Conservation (phyloP, 2,888 invertebrate species). For the Folsomia manolachei region DNA sequence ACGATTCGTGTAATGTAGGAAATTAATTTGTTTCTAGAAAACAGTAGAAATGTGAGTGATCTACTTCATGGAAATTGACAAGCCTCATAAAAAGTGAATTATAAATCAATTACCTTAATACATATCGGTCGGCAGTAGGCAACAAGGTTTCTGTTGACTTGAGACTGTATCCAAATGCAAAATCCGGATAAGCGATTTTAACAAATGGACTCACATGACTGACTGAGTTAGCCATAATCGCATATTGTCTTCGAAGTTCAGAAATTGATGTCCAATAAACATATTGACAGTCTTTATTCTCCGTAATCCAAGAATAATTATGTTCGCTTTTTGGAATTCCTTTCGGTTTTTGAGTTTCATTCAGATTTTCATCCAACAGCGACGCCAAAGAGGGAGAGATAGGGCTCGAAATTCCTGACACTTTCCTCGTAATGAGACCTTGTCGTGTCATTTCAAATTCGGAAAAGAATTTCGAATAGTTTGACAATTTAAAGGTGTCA, state of each 20-base stretch:
- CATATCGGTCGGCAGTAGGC: conserved; percentile 27
- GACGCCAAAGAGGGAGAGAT: not conserved
- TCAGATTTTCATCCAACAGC: conserved; percentile 1
- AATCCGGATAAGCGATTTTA: conserved; percentile 73
- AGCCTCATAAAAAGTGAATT: not conserved
- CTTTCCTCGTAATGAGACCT: not conserved
- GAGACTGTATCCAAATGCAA: conserved; percentile 55
- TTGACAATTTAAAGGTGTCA: not conserved
- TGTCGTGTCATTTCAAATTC: not conserved
- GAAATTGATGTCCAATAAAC: conserved; percentile 24
- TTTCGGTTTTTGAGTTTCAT: not conserved
- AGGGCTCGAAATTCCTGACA: not conserved
- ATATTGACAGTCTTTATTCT: conserved; percentile 33
- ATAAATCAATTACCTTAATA: conserved; percentile 15
- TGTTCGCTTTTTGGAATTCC: conserved; percentile 30
- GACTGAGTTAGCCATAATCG: conserved; percentile 61
- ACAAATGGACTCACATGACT: conserved; percentile 67
- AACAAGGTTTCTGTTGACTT: conserved; percentile 31
- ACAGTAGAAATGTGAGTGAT: no score
- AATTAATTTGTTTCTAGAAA: conserved; percentile 62
- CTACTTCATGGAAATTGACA: no score
- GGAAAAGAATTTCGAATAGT: not conserved
- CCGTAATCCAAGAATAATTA: conserved; percentile 37
- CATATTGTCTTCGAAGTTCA: conserved; percentile 55
- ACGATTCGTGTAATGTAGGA: conserved; percentile 68